Evolutionary conservation across 2,888 invertebrate genomes (phyloP), one percentile per base, ranked within the genome.

Genomic region (Alitta virens): DNA sequence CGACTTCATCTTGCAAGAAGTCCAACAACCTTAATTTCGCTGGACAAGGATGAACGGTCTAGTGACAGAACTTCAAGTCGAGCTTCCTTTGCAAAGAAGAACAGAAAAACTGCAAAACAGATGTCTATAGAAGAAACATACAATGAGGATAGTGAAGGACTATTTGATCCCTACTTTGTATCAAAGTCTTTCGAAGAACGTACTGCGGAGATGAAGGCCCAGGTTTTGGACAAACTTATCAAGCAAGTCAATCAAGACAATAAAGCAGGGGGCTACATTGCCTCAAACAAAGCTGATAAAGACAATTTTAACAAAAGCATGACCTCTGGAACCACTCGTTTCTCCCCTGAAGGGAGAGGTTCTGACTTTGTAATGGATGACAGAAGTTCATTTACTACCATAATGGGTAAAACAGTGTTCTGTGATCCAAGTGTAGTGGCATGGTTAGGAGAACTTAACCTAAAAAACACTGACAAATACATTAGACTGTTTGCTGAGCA

Each of bases 401-500:
- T n/a, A 7, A 5, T 5, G 5, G 21, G 21, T 3, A 46, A 16
- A n/a, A 46, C 7, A 7, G 21, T 46, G 18, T n/a, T n/a, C 14
- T 72, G 72, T 71, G 74, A 74, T 62, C 68, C 67, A 55, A 71
- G 65, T 61, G 74, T 75, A 18, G 67, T 68, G 42, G 62, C 66
- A 55, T 78, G 74, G 77, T 56, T 74, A 54, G 60, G 64, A 58
- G 67, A 66, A 56, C 67, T 78, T 24, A 71, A 73, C 24, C 59
- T 77, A 9, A 60, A 68, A 49, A 72, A 75, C 59, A 67, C 70
- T 27, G 70, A 74, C 12, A 71, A 67, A 38, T 77, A 75, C 63
- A 68, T 73, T 3, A 38, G 70, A 18, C 65, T 77, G 23, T 78
- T 78, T 68, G 71, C 71, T 54, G 70, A 73, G 51, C 72, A 78